Conservation (phyloP, 1,140 invertebrate genomes). For the Epicauta chinensis region DNA sequence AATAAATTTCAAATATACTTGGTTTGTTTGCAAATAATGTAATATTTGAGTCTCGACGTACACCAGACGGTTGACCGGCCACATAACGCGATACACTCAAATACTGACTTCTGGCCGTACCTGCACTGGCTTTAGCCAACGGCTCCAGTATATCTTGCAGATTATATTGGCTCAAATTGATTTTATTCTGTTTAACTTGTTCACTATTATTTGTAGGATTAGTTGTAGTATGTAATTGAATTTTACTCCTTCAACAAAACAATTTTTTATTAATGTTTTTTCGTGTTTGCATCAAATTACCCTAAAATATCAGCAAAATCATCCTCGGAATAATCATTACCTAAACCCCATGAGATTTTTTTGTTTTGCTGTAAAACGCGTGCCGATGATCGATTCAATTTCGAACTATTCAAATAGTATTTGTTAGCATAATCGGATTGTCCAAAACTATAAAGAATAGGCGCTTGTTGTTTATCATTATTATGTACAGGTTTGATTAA, state of each 20-base stretch:
- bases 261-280: constrained; percentile 25
- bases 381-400: no score
- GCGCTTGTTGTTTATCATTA: constrained; percentile 30
- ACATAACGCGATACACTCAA: constrained; percentile 64
- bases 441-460: constrained; percentile 40
- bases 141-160: constrained; percentile 38
- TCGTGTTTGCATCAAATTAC: constrained; percentile 37
- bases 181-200: constrained; percentile 48
- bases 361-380: constrained; percentile 22
- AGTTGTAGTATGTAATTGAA: constrained; percentile 25
- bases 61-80: constrained; percentile 47
- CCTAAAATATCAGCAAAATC: constrained; percentile 54
- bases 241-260: constrained; percentile 35
- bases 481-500: constrained; percentile 35
- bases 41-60: constrained; percentile 21
- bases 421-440: constrained; percentile 39
- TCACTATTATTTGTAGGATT: constrained; percentile 3
- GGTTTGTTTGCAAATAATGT: constrained; percentile 15
- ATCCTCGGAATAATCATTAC: constrained; percentile 46
- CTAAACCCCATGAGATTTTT: constrained; percentile 32
- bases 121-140: constrained; percentile 42
- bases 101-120: constrained; percentile 68
- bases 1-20: constrained; percentile 5
- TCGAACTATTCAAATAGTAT: constrained; percentile 10
- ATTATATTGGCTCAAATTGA: constrained; percentile 47